phyloP scores from a whole-genome alignment of 2,113 vertebrate genomes.

The Ursus arctos region DNA sequence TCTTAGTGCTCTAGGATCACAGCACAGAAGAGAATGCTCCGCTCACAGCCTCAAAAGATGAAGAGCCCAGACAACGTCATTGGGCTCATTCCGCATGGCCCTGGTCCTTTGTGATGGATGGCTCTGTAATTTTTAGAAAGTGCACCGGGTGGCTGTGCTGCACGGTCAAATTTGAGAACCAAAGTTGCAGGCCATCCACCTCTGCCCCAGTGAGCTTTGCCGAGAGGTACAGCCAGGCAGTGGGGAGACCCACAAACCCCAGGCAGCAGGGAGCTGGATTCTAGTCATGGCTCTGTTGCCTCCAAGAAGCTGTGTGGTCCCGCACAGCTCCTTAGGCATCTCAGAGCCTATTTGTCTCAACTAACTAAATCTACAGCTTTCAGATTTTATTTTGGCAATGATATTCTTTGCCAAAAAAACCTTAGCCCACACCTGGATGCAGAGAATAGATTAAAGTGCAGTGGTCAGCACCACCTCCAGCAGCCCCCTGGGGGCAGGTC shows the following conservation, averaged over 20 bases:
- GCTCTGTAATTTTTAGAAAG: background rate
- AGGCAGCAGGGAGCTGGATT: background rate
- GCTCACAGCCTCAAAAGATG: background rate
- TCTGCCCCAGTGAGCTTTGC: background rate
- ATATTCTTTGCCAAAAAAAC: background rate
- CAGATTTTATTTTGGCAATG: constrained; percentile 20
- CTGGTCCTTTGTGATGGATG: background rate
- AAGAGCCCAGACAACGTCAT: background rate
- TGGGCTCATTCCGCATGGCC: background rate
- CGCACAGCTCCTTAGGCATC: background rate
- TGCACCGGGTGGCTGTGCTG: background rate
- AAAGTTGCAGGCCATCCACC: background rate
- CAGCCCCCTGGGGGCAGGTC: background rate
- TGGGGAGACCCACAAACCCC: background rate
- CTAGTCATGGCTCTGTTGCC: background rate
- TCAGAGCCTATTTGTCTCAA: background rate
- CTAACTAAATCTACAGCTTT: background rate
- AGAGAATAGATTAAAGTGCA: background rate
- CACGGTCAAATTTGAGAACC: background rate
- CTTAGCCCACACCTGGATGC: background rate
- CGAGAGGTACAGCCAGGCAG: fast-evolving
- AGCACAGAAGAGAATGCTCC: background rate
- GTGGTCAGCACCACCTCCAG: too few relatives aligned
- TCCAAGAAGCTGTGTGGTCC: background rate
- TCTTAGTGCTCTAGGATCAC: too few relatives aligned